phyloP scores from a whole-genome alignment of 2,888 invertebrate genomes.

The Panzeria rudis region DNA sequence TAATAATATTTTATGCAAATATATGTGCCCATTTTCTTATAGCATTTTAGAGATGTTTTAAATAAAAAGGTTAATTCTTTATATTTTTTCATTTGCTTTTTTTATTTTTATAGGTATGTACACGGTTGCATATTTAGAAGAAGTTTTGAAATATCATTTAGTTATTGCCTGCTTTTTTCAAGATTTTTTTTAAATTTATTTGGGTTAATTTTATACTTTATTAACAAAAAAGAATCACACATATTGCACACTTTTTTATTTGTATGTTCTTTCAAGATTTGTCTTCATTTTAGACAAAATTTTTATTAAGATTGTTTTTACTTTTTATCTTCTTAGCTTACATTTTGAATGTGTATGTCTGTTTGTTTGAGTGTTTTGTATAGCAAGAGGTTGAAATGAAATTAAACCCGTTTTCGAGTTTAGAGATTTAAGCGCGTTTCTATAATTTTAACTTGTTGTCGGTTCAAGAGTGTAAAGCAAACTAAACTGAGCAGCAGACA shows the following conservation, averaged over 20 bases:
- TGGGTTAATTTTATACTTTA: neutral
- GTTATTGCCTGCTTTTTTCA: neutral
- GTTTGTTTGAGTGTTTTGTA: slow-evolving; percentile 33
- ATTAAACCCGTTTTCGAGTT: slow-evolving; percentile 68
- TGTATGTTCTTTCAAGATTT: slow-evolving; percentile 40
- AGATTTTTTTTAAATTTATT: slow-evolving; percentile 23
- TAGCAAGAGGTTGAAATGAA: slow-evolving; percentile 38
- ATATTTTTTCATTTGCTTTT: slow-evolving; percentile 17
- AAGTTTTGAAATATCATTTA: neutral
- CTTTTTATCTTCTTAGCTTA: slow-evolving; percentile 54
- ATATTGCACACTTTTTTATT: slow-evolving; percentile 30
- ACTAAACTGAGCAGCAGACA: slow-evolving; percentile 65
- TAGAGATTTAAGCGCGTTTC: slow-evolving; percentile 57
- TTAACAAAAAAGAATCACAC: slow-evolving; percentile 23
- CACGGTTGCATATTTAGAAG: neutral
- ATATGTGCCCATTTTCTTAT: neutral
- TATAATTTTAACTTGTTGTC: slow-evolving; percentile 58
- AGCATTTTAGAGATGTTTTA: neutral
- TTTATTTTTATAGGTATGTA: neutral
- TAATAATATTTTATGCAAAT: slow-evolving; percentile 13
- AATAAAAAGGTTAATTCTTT: neutral
- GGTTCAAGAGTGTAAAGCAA: slow-evolving; percentile 66
- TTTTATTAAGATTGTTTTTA: slow-evolving; percentile 56
- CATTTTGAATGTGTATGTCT: slow-evolving; percentile 28
- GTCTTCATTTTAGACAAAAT: slow-evolving; percentile 54